A percentile compares a stretch with the other conserved stretches of the same genome.
These are phyloP conservation scores for Drosophila ambigua DNA, from an alignment of 1,140 invertebrate species.

Conservation along the genomic window DNA sequence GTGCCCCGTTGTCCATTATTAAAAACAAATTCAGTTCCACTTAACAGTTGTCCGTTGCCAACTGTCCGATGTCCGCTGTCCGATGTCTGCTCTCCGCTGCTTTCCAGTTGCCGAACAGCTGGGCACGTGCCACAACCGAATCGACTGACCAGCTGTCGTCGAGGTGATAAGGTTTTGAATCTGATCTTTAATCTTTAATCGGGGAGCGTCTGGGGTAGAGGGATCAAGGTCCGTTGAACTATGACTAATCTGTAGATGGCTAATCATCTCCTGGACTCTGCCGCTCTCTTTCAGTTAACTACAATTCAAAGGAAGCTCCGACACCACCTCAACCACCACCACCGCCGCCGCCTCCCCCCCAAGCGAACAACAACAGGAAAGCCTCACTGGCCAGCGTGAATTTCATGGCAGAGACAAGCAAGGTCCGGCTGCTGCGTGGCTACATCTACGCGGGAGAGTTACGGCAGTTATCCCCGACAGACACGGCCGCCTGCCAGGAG, in stretches of 20 bases:
- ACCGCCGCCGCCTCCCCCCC: constrained; percentile 14
- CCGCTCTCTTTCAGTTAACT: constrained; percentile 38
- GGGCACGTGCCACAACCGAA: constrained; percentile 30
- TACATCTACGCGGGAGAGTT: constrained; percentile 67
- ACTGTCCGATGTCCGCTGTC: neutral
- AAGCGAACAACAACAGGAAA: constrained; percentile 58
- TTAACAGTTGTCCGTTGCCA: constrained; percentile 5
- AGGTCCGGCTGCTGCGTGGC: constrained; percentile 72
- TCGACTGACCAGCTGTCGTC: constrained; percentile 28
- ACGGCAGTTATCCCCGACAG: constrained; percentile 41
- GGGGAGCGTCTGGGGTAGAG: neutral
- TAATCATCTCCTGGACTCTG: constrained; percentile 28
- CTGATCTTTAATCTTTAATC: constrained; percentile 20
- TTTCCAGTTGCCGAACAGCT: constrained; percentile 7
- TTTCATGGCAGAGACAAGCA: constrained; percentile 75
- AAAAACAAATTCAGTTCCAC: too few relatives aligned
- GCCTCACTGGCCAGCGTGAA: constrained; percentile 49
- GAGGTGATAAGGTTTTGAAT: constrained; percentile 57
- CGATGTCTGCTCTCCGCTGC: too few relatives aligned
- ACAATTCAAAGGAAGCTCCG: constrained; percentile 33
- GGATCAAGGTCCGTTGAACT: constrained; percentile 50
- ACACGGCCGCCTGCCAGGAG: constrained; percentile 44
- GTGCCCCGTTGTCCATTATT: neutral
- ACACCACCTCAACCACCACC: constrained; percentile 28
- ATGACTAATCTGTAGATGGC: constrained; percentile 15